Conservation (phyloP, 2,113 vertebrate genomes). For the Pseudopipra pipra region DNA sequence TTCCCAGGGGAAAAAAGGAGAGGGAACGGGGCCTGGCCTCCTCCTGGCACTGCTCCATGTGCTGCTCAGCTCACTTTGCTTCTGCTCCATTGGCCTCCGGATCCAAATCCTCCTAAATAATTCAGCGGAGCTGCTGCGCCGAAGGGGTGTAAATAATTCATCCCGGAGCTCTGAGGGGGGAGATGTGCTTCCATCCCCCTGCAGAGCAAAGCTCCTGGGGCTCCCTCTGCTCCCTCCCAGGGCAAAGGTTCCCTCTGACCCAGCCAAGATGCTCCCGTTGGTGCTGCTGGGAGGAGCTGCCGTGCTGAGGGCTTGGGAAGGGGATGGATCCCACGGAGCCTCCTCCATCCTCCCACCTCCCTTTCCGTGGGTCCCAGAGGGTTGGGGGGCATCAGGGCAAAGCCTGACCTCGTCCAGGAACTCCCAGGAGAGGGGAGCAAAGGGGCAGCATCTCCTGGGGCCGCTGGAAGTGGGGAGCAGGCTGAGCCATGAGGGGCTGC, state of each 20-base stretch:
- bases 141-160: constrained; percentile 51
- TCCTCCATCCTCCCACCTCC: background rate
- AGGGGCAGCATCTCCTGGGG: background rate
- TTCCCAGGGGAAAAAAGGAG: background rate
- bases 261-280: background rate
- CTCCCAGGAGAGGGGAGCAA: background rate
- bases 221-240: background rate
- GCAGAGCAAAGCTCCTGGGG: background rate
- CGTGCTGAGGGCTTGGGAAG: background rate
- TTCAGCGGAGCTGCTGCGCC: constrained; percentile 5
- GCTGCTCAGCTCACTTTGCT: background rate
- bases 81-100: constrained; percentile 26
- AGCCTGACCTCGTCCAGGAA: background rate
- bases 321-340: background rate
- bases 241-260: background rate
- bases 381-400: background rate
- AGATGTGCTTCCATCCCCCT: background rate
- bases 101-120: constrained; percentile 51
- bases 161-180: background rate
- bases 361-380: fast-evolving
- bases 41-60: background rate
- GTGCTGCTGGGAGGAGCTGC: background rate
- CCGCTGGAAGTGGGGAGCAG: fast-evolving
- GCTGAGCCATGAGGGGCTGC: background rate
- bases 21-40: background rate